These are phyloP conservation scores for Melinopterus prodromus DNA, from an alignment of 2,888 invertebrate genomes.

Conservation along the genomic window DNA sequence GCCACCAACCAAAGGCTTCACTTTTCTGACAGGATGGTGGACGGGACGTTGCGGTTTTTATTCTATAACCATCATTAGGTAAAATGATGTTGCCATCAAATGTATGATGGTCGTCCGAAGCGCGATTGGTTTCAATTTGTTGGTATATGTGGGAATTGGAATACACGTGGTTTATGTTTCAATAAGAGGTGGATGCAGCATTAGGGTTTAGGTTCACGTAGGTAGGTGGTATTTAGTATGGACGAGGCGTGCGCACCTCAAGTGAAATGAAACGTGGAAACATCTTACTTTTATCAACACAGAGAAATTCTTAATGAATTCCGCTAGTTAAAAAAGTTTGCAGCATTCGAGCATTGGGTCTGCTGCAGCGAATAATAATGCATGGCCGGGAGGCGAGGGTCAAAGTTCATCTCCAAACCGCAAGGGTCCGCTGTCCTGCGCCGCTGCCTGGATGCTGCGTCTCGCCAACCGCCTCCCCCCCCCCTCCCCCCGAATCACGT, in stretches of 20 bases:
- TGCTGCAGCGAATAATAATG: slow-evolving; percentile 61
- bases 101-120: not conserved
- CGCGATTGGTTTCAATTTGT: not conserved
- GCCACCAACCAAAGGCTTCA: too few relatives aligned
- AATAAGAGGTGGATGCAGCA: slow-evolving; percentile 31
- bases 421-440: slow-evolving; percentile 44
- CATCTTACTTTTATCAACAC: slow-evolving; percentile 60
- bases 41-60: too few relatives aligned
- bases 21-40: too few relatives aligned
- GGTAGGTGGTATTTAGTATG: slow-evolving; percentile 56
- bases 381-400: slow-evolving; percentile 53
- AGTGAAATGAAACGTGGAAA: slow-evolving; percentile 60
- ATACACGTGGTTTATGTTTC: slow-evolving; percentile 32
- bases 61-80: too few relatives aligned
- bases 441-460: slow-evolving; percentile 19
- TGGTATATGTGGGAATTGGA: not conserved
- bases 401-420: slow-evolving; percentile 55
- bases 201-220: slow-evolving; percentile 42
- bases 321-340: slow-evolving; percentile 62
- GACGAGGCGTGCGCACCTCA: slow-evolving; percentile 56
- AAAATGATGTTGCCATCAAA: too few relatives aligned
- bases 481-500: slow-evolving; percentile 14
- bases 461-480: slow-evolving; percentile 21
- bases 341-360: slow-evolving; percentile 58
- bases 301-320: slow-evolving; percentile 62